A percentile compares a stretch with the other conserved stretches of the same genome.
Evolutionary conservation across 2,797 vertebrate species (phyloP).

Genomic region (Molossus molossus): DNA sequence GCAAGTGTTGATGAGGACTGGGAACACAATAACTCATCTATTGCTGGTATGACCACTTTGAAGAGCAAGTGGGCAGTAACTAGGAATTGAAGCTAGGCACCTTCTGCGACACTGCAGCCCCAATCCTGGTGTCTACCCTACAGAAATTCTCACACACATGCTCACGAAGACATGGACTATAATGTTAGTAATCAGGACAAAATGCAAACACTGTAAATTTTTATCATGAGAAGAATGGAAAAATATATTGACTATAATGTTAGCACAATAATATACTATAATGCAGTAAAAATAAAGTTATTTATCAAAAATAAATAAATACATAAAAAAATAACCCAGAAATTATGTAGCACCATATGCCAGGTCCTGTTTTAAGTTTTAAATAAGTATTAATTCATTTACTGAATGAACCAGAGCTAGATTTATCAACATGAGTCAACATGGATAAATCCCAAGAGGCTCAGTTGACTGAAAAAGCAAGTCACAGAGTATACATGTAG

Average conservation of each 20-base stretch:
- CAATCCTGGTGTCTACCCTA: no score
- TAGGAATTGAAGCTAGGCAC: not conserved
- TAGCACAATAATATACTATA: not conserved
- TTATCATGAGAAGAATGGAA: not conserved
- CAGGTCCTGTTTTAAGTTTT: not conserved
- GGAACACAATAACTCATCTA: not conserved
- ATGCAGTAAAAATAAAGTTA: not conserved
- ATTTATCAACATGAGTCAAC: not conserved
- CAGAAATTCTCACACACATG: not conserved
- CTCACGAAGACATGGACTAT: not conserved
- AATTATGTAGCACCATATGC: not conserved
- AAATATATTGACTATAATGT: not conserved
- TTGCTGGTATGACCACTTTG: not conserved
- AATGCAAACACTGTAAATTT: not conserved
- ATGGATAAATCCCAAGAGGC: not conserved
- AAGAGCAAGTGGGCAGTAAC: not conserved
- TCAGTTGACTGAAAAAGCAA: not conserved
- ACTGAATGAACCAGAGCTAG: not conserved
- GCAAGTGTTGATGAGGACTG: not conserved
- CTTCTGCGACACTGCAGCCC: not conserved
- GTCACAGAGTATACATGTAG: not conserved
- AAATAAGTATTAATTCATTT: slow-evolving; percentile 24
- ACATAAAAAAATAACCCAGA: not conserved
- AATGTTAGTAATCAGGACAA: not conserved
- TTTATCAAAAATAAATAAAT: not conserved